phyloP scores from a whole-genome alignment of 92 coral and sea anemone genomes.

The Porites cylindrica region DNA sequence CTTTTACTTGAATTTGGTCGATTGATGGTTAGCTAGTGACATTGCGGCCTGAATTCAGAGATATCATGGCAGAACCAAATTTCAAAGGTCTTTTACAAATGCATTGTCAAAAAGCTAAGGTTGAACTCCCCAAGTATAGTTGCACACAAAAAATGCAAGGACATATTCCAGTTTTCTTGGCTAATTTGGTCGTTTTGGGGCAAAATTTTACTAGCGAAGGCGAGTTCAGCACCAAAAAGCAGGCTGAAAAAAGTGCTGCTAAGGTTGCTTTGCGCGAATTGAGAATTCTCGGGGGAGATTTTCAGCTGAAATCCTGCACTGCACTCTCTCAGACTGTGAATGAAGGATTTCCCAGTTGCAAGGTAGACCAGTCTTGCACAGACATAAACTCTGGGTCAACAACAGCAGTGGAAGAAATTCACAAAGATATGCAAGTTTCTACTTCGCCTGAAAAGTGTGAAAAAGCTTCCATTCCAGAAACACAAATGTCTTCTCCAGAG shows the following conservation, averaged over 20 bases:
- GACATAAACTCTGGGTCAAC: too few species aligned
- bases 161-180: conserved; percentile 15
- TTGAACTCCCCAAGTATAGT: conserved; percentile 65
- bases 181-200: conserved; percentile 57
- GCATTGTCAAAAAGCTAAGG: conserved; percentile 68
- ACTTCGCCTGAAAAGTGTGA: not conserved
- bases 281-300: not conserved
- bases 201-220: conserved; percentile 57
- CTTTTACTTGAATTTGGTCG: too few species aligned
- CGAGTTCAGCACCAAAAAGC: conserved; percentile 68
- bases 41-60: not conserved
- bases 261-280: conserved; percentile 62
- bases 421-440: not conserved
- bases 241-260: conserved; percentile 84
- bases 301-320: not conserved
- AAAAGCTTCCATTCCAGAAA: not conserved
- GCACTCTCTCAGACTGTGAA: not conserved
- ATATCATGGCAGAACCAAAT: conserved; percentile 12
- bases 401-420: not conserved
- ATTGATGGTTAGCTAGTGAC: not conserved
- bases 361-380: not conserved
- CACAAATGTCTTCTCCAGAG: conserved; percentile 12
- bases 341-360: not conserved
- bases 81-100: conserved; percentile 73
- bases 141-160: conserved; percentile 29